Percentiles rank a stretch among this genome's conserved stretches.
Evolutionary conservation across 2,113 vertebrate species (phyloP).

Genomic region (Anhinga anhinga): DNA sequence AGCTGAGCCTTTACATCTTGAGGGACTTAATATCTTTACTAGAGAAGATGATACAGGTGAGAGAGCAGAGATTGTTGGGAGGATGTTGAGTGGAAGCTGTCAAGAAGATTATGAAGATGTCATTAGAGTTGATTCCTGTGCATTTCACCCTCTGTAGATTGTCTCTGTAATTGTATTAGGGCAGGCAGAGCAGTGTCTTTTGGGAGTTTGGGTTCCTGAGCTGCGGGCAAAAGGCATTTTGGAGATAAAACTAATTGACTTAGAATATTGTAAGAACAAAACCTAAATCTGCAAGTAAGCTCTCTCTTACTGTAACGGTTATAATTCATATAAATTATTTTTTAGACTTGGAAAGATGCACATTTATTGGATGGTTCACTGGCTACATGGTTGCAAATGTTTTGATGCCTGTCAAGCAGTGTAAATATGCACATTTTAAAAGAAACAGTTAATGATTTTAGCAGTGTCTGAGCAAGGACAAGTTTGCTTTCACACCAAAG

Average conservation of each 20-base stretch:
- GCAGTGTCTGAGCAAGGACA: neutral
- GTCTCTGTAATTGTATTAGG: neutral
- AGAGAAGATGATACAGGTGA: neutral
- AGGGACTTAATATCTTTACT: neutral
- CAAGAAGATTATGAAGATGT: neutral
- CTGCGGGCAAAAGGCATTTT: neutral
- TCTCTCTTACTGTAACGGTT: neutral
- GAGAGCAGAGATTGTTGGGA: neutral
- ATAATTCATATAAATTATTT: neutral
- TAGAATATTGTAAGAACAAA: neutral
- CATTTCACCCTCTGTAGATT: neutral
- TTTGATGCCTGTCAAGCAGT: neutral
- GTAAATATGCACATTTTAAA: neutral
- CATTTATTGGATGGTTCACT: neutral
- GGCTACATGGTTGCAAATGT: neutral
- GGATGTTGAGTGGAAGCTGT: neutral
- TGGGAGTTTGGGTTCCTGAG: neutral
- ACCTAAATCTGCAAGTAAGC: neutral
- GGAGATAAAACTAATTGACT: neutral
- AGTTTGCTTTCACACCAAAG: neutral
- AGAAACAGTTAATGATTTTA: neutral
- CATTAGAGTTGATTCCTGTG: neutral
- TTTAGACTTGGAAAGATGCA: neutral
- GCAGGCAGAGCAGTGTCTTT: neutral
- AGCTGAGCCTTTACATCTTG: neutral